Evolutionary conservation across 2,797 vertebrate species (phyloP).

Genomic region (Mormyrus proboscirostris): DNA sequence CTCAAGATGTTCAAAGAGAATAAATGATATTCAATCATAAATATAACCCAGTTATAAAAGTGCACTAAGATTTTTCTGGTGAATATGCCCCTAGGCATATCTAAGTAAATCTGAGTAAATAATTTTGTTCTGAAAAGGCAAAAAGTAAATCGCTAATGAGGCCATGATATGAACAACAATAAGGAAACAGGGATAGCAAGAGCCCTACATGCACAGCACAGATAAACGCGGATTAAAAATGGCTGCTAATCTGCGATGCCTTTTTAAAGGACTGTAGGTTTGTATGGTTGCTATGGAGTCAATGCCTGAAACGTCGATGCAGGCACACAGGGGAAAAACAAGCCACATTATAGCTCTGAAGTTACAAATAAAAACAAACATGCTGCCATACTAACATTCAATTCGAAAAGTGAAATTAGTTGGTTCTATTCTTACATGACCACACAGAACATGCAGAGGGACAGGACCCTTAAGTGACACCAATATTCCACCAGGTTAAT

Average conservation of each 20-base stretch:
- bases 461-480: neutral
- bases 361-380: neutral
- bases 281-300: conserved; percentile 7
- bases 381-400: neutral
- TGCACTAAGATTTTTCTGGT: neutral
- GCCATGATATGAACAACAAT: neutral
- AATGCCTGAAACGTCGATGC: neutral
- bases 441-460: neutral
- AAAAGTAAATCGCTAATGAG: neutral
- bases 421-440: neutral
- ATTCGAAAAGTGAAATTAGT: neutral
- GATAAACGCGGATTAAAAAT: neutral
- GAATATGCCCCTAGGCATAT: neutral
- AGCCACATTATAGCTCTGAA: neutral
- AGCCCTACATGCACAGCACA: neutral
- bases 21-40: neutral
- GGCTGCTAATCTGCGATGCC: neutral
- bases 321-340: neutral
- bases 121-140: too few species aligned
- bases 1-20: neutral
- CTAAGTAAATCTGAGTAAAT: neutral
- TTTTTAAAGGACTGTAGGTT: neutral
- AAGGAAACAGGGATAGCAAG: neutral
- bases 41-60: neutral
- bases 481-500: neutral